phyloP scores from a whole-genome alignment of 1,140 invertebrate species.

The Geopemphigus sp. region DNA sequence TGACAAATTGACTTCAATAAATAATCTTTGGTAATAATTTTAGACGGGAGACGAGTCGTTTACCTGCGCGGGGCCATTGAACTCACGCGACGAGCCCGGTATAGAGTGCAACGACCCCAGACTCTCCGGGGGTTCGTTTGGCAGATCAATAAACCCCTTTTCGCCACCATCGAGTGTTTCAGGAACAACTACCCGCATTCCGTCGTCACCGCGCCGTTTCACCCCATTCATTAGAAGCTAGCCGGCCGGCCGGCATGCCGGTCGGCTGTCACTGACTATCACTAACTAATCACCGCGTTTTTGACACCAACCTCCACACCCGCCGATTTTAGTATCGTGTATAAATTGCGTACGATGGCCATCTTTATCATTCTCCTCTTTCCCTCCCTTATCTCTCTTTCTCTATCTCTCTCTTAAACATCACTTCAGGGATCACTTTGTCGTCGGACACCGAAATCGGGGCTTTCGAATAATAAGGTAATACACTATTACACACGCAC shows the following conservation, averaged over 20 bases:
- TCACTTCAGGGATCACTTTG: not conserved
- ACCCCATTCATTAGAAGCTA: not conserved
- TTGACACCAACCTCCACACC: no score
- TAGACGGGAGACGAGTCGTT: not conserved
- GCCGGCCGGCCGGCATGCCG: constrained; percentile 30
- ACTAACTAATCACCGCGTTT: not conserved
- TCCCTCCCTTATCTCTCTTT: not conserved
- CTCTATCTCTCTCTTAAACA: not conserved
- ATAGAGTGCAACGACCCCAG: constrained; percentile 45
- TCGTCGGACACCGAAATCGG: not conserved
- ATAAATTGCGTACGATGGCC: no score
- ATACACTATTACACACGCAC: not conserved
- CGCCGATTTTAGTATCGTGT: no score
- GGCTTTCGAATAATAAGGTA: not conserved
- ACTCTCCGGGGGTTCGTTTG: constrained; percentile 36
- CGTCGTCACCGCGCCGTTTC: not conserved
- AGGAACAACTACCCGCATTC: constrained; percentile 2
- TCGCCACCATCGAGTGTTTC: not conserved
- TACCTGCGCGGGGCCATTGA: constrained; percentile 40
- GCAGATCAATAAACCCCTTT: constrained; percentile 45
- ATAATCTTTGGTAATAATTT: no score
- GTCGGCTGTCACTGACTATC: constrained; percentile 12
- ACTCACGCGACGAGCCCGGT: constrained; percentile 7
- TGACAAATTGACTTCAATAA: no score
- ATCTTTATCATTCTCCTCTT: no score